Base-by-base conservation (phyloP, 2,888 invertebrate genomes). In the Octodonta nipae region DNA sequence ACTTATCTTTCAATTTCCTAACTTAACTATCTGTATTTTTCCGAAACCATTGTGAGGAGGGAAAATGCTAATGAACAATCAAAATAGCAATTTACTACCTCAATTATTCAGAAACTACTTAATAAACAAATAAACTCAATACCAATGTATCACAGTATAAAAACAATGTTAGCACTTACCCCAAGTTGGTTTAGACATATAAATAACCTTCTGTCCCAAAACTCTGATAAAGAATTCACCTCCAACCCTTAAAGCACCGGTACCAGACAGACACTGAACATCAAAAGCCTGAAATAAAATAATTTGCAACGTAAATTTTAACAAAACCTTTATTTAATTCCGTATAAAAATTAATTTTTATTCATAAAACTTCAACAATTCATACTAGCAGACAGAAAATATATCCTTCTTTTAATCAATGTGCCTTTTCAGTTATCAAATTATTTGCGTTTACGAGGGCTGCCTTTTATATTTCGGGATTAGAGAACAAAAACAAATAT, bases 121-220 rank as follows among this genome's bases (percentile, higher is more conserved):
- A n/a, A n/a, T n/a, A n/a, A n/a, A n/a, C 20, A 17, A 17, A 7
- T 17, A 8, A 8, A 8, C 20, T 8, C 6, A 17, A 17, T 8
- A 7, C 20, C 8, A 17, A 17, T 17, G 6, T 24, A n/a, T 15
- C 58, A 66, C 68, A 86, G 88, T n/a, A n/a, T n/a, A n/a, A n/a
- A n/a, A n/a, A n/a, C n/a, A n/a, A n/a, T n/a, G n/a, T n/a, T n/a
- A n/a, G n/a, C n/a, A n/a, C n/a, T n/a, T n/a, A n/a, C n/a, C 91
- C 96, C 96, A 98, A 6, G 95, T 91, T 12, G 96, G 98, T 46
- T 71, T 71, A 2, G 93, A 91, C 44, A 83, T 82, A 61, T 91
- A 93, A 54, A 82, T 79, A 1, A 73, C 71, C 35, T 66, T 71
- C 44, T 74, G 75, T 15, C 73, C 73, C 26, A 84, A 61, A 37